A percentile compares a stretch with the other conserved stretches of the same genome.
phyloP scores from a whole-genome alignment of 2,113 vertebrate species.

The Pomatorhinus ruficollis region DNA sequence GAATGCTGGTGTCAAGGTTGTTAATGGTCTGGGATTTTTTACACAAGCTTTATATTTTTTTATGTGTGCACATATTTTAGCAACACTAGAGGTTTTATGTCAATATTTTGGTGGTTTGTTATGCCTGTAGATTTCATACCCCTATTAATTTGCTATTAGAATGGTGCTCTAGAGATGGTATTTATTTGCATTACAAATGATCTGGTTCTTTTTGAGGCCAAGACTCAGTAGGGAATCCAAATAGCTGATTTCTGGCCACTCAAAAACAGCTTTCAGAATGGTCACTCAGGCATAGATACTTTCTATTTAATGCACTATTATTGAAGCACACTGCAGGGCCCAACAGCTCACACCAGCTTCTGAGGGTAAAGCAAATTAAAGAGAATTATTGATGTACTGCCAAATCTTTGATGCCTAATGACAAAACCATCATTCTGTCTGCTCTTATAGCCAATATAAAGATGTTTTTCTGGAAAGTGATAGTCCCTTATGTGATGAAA shows the following conservation, averaged over 20 bases:
- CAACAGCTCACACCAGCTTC: constrained; percentile 72
- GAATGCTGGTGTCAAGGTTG: not conserved
- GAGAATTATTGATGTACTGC: constrained; percentile 89
- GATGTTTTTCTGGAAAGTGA: constrained; percentile 59
- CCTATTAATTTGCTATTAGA: not conserved
- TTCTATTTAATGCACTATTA: constrained; percentile 51
- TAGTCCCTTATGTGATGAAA: not conserved
- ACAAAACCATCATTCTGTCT: constrained; percentile 85
- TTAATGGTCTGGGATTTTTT: not conserved
- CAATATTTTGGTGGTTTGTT: not conserved
- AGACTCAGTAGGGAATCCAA: constrained; percentile 27
- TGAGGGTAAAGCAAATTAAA: constrained; percentile 88
- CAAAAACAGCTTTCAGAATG: constrained; percentile 35
- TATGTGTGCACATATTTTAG: not conserved
- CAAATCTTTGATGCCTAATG: constrained; percentile 88
- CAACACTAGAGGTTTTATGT: not conserved
- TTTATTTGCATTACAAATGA: constrained; percentile 59
- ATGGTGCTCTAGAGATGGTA: not conserved
- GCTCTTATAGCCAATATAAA: constrained; percentile 79
- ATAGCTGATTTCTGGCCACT: constrained; percentile 31
- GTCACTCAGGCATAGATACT: constrained; percentile 46
- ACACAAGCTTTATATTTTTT: not conserved
- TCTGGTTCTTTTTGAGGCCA: constrained; percentile 35
- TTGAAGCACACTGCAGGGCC: constrained; percentile 27
- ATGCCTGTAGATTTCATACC: not conserved